Base-by-base conservation (phyloP, 1,140 invertebrate species). In the Diorhabda sublineata region DNA sequence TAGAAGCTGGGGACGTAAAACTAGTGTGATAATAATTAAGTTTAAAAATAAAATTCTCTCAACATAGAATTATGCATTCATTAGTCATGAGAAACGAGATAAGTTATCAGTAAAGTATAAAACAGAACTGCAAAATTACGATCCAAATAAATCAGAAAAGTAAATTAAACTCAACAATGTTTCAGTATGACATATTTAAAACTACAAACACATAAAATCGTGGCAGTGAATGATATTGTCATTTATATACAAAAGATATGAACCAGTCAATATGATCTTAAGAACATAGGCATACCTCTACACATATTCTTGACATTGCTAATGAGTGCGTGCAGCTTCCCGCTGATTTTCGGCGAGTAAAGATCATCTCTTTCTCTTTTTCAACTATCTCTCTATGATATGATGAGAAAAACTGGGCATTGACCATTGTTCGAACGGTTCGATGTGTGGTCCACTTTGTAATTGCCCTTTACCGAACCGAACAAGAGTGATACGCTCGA, bases 381-480 rank as follows among this genome's bases (percentile, higher is more conserved):
- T 52, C 47, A 8, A 52, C 47, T 8, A n/a, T 52, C 47, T 52
- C 47, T 52, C 47, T 52, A 52, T 52, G 47, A 52, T 52, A 52
- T 52, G 47, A 62, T 58, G 60, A 61, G 67, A 71, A 26, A 65
- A 68, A 67, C 69, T 69, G 70, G 69, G 68, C 70, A 75, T 73
- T 75, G 74, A 72, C 73, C 69, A 60, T 47, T 47, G 62, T 61
- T 52, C 68, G 64, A 64, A 60, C 67, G 52, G 64, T 66, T 52
- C 67, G 52, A 75, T 75, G 74, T 75, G 74, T 75, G 74, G 74
- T 75, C 74, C 74, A 75, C 72, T 75, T 75, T 74, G 72, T 74
- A 65, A 64, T 68, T 64, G 45, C 45, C 41, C 61, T 44, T 62
- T 62, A 62, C 61, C 61, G 61, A 43, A 26, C 42, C 44, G 61